Evolutionary conservation across 2,888 invertebrate genomes (phyloP).

Genomic region (Bimastos eiseni): DNA sequence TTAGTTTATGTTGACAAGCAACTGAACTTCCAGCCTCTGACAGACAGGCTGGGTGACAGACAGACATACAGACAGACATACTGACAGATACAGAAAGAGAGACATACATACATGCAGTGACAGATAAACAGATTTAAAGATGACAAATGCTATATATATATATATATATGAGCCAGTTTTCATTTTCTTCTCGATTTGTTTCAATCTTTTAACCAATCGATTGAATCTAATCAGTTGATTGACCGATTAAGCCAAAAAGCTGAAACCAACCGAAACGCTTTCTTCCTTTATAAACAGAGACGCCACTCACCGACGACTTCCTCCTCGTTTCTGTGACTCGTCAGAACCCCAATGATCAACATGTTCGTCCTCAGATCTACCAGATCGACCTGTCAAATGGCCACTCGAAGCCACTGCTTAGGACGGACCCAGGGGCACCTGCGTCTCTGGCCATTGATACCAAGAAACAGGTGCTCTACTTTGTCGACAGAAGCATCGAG

Average conservation of each 20-base stretch:
- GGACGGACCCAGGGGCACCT: not conserved
- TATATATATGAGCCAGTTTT: too few species aligned
- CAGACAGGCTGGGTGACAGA: too few species aligned
- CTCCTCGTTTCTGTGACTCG: slow-evolving; percentile 1
- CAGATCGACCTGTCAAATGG: not conserved
- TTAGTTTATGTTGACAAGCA: not conserved
- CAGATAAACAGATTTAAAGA: too few species aligned
- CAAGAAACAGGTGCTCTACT: not conserved
- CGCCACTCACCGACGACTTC: not conserved
- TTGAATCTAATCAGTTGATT: too few species aligned
- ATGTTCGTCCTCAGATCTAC: slow-evolving; percentile 19
- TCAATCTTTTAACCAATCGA: too few species aligned
- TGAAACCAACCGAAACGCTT: not conserved
- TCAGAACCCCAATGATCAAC: not conserved
- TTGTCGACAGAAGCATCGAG: not conserved
- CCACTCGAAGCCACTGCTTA: not conserved
- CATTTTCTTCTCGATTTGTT: too few species aligned
- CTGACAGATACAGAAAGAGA: too few species aligned
- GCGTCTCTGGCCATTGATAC: not conserved
- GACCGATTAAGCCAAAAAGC: too few species aligned
- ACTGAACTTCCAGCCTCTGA: too few species aligned
- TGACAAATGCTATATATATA: too few species aligned
- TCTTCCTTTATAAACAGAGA: not conserved
- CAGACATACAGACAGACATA: too few species aligned
- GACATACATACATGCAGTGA: too few species aligned